phyloP scores from a whole-genome alignment of 2,888 invertebrate species.

The Dryococelus australis region DNA sequence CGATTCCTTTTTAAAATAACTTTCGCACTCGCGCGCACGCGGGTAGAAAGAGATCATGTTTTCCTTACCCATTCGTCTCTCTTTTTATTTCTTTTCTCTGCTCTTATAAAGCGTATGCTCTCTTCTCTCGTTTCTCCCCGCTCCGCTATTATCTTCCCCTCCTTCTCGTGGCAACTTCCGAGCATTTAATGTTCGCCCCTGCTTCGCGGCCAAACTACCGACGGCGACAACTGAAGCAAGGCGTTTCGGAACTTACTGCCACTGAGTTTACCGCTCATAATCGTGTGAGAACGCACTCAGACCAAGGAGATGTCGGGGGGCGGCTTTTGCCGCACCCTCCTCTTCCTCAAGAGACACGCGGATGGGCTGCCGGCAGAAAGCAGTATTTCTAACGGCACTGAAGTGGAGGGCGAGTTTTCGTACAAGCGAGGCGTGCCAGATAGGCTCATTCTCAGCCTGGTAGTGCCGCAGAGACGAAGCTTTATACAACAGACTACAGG shows the following conservation, averaged over 20 bases:
- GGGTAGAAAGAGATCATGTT: not conserved
- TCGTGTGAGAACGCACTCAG: slow-evolving; percentile 17
- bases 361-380: not conserved
- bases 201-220: not conserved
- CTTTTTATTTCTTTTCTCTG: not conserved
- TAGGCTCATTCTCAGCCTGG: no score
- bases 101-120: not conserved
- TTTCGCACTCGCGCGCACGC: slow-evolving; percentile 16
- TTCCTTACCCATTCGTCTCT: not conserved
- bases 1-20: slow-evolving; percentile 33
- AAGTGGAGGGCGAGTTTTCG: not conserved
- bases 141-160: not conserved
- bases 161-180: not conserved
- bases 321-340: not conserved
- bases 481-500: no score
- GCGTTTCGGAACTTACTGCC: slow-evolving; percentile 17
- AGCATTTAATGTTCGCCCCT: not conserved
- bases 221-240: not conserved
- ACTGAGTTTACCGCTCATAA: slow-evolving; percentile 16
- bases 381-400: not conserved
- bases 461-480: no score
- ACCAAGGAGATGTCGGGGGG: not conserved
- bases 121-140: not conserved
- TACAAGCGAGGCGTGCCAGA: no score
- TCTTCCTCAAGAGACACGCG: not conserved